Conservation (phyloP, 53 echinoderm and acorn worm species). For the Henricia sp. region DNA sequence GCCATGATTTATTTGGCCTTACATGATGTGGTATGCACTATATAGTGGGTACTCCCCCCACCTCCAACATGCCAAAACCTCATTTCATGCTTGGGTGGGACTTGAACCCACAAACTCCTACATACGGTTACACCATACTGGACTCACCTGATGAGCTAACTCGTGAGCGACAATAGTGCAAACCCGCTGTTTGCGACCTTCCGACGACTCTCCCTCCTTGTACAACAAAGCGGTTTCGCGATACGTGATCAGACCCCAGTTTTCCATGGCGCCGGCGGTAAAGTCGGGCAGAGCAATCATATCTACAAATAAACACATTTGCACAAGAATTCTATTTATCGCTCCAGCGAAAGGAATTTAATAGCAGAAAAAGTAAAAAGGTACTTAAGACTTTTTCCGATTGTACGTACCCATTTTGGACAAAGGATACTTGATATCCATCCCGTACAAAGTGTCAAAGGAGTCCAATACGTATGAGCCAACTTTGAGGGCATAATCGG, state of each 20-base stretch:
- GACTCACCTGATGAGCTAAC: conserved; percentile 93
- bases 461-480: conserved; percentile 80
- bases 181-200: conserved; percentile 73
- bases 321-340: too few relatives aligned
- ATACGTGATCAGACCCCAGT: conserved; percentile 97
- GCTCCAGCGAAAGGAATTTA: too few relatives aligned
- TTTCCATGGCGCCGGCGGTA: conserved; percentile 93
- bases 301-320: conserved; percentile 60
- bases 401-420: conserved; percentile 86
- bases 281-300: conserved; percentile 96
- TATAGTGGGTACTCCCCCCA: too few relatives aligned
- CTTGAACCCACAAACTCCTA: too few relatives aligned
- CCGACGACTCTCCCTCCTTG: conserved; percentile 63
- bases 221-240: conserved; percentile 76
- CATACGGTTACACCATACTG: not conserved
- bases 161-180: conserved; percentile 89
- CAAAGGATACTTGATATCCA: conserved; percentile 75
- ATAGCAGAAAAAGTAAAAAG: too few relatives aligned
- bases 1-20: too few relatives aligned
- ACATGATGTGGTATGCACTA: too few relatives aligned
- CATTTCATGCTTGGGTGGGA: too few relatives aligned
- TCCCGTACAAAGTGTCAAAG: conserved; percentile 81
- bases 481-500: conserved; percentile 79
- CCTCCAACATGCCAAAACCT: too few relatives aligned
- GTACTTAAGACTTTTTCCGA: too few relatives aligned